phyloP scores from a whole-genome alignment of 2,113 vertebrate species.

The Strigops habroptila region DNA sequence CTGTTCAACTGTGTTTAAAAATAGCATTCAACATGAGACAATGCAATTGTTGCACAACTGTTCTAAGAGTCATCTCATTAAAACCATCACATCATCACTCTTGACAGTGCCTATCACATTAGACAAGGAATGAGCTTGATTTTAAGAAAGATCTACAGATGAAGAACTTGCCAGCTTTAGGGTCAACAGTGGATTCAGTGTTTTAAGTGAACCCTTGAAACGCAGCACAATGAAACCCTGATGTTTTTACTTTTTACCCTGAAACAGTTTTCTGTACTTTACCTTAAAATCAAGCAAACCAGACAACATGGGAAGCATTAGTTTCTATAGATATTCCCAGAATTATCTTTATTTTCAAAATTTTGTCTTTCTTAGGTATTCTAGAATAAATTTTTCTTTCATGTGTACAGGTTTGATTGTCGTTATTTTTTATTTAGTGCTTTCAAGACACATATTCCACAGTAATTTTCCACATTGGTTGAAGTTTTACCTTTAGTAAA shows the following conservation, averaged over 20 bases:
- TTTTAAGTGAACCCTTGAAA: neutral
- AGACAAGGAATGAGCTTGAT: neutral
- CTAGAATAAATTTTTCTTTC: neutral
- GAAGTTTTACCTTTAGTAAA: neutral
- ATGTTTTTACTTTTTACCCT: neutral
- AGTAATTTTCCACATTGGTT: neutral
- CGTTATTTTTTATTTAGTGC: neutral
- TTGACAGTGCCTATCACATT: neutral
- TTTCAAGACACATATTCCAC: neutral
- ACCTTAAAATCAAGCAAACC: neutral
- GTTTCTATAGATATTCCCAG: neutral
- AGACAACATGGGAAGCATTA: neutral
- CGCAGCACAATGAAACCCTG: neutral
- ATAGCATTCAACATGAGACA: neutral
- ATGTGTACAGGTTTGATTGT: rapidly evolving
- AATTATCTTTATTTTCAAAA: neutral
- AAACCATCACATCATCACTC: neutral
- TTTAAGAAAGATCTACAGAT: neutral
- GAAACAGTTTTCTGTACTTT: neutral
- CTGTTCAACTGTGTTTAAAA: neutral
- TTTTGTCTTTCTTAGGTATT: neutral
- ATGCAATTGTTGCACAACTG: neutral
- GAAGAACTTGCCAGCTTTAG: neutral
- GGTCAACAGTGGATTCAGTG: neutral
- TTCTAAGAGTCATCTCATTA: neutral